These are phyloP conservation scores for Chrysopilus asiliformis DNA, from an alignment of 2,888 invertebrate species.

Conservation along the genomic window DNA sequence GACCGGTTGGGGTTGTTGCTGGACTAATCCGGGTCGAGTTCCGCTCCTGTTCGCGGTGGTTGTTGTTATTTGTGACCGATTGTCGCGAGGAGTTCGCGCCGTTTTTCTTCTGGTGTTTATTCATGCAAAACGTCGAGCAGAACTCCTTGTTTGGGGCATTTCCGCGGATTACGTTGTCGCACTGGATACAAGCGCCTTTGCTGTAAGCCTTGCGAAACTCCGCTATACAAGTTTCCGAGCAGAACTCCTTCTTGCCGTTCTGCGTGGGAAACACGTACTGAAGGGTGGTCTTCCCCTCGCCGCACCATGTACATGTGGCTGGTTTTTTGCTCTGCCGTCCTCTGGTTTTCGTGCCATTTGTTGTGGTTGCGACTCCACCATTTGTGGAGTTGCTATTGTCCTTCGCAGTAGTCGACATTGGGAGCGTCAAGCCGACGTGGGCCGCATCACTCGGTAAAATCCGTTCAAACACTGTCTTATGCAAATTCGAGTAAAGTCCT, in stretches of 20 bases:
- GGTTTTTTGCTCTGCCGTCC: slow-evolving; percentile 69
- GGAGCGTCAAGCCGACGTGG: not conserved
- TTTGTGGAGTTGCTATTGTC: slow-evolving; percentile 8
- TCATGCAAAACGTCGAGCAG: slow-evolving; percentile 72
- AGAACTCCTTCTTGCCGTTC: slow-evolving; percentile 84
- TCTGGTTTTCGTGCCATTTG: slow-evolving; percentile 20
- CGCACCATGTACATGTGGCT: slow-evolving; percentile 67
- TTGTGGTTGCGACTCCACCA: slow-evolving; percentile 3
- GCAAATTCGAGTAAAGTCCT: too few relatives aligned
- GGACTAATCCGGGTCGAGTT: slow-evolving; percentile 19
- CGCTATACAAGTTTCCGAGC: slow-evolving; percentile 76
- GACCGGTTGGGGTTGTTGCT: slow-evolving; percentile 47
- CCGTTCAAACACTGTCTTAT: too few relatives aligned
- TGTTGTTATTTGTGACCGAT: slow-evolving; percentile 13
- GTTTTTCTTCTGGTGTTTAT: slow-evolving; percentile 68
- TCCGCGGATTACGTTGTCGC: slow-evolving; percentile 71
- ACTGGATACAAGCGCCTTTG: slow-evolving; percentile 75
- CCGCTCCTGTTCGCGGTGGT: slow-evolving; percentile 21
- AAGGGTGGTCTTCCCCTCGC: slow-evolving; percentile 65
- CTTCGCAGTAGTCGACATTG: slow-evolving; percentile 10
- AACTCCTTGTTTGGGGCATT: slow-evolving; percentile 65
- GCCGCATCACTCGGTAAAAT: too few relatives aligned
- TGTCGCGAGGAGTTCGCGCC: slow-evolving; percentile 37
- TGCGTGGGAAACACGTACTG: slow-evolving; percentile 79
- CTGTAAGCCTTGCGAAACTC: slow-evolving; percentile 81